phyloP scores from a whole-genome alignment of 2,113 vertebrate genomes.

The Cyanocitta stelleri region DNA sequence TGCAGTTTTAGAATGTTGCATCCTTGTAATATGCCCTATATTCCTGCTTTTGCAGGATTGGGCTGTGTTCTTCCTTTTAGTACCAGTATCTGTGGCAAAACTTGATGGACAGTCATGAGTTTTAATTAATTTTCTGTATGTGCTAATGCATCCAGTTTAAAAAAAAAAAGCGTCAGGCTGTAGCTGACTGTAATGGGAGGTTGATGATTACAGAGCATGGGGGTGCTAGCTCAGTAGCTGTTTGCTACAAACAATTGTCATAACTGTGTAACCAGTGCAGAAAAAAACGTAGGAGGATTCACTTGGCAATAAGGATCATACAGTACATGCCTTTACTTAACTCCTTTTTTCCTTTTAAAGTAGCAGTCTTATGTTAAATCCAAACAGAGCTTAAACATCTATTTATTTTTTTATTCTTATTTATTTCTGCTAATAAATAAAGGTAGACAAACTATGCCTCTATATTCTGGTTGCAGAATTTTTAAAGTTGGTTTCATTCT shows the following conservation, averaged over 20 bases:
- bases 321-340: not conserved
- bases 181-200: not conserved
- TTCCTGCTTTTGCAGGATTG: not conserved
- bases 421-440: not conserved
- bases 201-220: not conserved
- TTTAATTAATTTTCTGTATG: not conserved
- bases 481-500: not conserved
- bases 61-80: not conserved
- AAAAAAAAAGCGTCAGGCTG: not conserved
- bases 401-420: not conserved
- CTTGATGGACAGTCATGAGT: not conserved
- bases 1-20: not conserved
- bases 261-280: not conserved
- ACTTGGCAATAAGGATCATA: not conserved
- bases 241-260: conserved; percentile 13
- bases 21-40: not conserved
- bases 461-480: not conserved
- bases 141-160: not conserved
- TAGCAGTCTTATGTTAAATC: not conserved
- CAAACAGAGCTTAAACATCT: not conserved
- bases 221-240: conserved; percentile 3
- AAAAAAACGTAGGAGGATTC: not conserved
- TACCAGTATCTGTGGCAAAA: not conserved
- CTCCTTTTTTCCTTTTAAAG: not conserved
- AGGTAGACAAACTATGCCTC: not conserved